Conservation (phyloP, 2,888 invertebrate genomes). For the Mimachlamys varia region DNA sequence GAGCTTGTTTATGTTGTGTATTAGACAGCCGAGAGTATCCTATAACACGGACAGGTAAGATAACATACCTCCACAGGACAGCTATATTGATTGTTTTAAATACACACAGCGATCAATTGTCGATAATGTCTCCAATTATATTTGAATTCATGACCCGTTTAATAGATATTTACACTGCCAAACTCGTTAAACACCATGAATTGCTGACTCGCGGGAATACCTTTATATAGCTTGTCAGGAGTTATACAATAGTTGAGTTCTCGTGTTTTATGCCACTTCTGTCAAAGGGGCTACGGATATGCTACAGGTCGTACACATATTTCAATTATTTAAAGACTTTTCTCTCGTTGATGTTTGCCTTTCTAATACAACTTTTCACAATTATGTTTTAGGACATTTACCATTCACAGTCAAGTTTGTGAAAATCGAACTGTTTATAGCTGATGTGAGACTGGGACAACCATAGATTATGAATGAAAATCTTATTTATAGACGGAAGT, state of each 20-base stretch:
- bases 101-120: neutral
- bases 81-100: neutral
- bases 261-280: neutral
- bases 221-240: neutral
- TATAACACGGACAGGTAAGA: neutral
- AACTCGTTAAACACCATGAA: neutral
- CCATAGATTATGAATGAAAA: too few species aligned
- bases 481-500: too few species aligned
- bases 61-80: neutral
- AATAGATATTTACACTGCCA: neutral
- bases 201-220: neutral
- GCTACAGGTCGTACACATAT: neutral
- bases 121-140: neutral
- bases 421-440: too few species aligned
- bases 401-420: too few species aligned
- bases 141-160: constrained; percentile 13
- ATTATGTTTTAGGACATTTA: too few species aligned
- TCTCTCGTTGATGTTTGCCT: too few species aligned
- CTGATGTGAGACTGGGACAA: too few species aligned
- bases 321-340: neutral
- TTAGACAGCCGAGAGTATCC: neutral
- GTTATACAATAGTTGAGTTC: neutral
- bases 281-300: neutral
- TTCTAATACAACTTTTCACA: too few species aligned
- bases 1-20: neutral